Conservation (phyloP, 2,888 invertebrate species). For the Archaeoteleia sp. region DNA sequence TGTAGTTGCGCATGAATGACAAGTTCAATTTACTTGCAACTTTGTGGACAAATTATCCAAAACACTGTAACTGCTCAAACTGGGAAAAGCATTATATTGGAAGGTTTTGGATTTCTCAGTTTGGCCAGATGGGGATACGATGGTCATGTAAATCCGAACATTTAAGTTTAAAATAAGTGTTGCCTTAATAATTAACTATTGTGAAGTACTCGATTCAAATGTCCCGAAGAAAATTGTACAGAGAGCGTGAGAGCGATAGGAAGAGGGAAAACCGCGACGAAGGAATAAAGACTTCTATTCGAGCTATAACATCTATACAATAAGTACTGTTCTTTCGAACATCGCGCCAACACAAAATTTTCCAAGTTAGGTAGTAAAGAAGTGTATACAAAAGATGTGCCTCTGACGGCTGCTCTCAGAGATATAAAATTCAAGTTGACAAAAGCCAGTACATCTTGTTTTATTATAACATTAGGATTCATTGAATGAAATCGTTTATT, state of each 20-base stretch:
- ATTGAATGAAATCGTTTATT: no score
- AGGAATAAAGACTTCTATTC: conserved; percentile 21
- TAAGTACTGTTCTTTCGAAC: conserved; percentile 36
- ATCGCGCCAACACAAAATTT: conserved; percentile 29
- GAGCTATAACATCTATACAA: conserved; percentile 21
- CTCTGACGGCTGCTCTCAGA: conserved; percentile 14
- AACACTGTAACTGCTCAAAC: no score
- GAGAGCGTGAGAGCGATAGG: conserved; percentile 15
- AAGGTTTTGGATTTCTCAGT: conserved; percentile 8
- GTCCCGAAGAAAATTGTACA: conserved; percentile 18
- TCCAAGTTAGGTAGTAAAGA: conserved; percentile 30
- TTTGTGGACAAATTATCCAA: no score
- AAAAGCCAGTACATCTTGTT: no score
- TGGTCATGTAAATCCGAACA: conserved; percentile 26
- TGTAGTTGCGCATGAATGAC: no score
- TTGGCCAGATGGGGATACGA: no score
- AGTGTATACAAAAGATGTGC: not conserved
- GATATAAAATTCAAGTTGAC: not conserved
- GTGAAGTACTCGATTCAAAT: conserved; percentile 43
- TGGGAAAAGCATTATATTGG: not conserved
- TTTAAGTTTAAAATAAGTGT: conserved; percentile 63
- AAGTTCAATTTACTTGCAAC: no score
- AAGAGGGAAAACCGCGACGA: conserved; percentile 3
- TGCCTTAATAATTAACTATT: conserved; percentile 67
- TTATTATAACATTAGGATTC: no score